Conservation (phyloP, 1,140 invertebrate genomes). For the Pogonognathellus flavescens region DNA sequence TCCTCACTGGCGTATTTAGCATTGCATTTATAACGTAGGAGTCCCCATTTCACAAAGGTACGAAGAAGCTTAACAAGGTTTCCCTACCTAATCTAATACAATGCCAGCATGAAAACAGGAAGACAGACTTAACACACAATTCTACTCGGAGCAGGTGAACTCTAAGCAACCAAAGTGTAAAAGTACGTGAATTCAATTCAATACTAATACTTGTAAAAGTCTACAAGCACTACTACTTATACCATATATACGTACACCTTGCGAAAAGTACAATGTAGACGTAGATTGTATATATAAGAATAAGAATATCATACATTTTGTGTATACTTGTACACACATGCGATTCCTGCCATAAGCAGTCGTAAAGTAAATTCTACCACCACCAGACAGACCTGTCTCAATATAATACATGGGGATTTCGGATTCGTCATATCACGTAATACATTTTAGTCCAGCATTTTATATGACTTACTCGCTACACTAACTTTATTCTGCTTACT, state of each 20-base stretch:
- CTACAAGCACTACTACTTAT: too few species aligned
- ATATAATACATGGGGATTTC: neutral
- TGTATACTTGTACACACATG: too few species aligned
- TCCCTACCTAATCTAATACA: constrained; percentile 26
- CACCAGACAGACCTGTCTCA: neutral
- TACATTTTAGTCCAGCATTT: neutral
- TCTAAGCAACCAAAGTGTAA: constrained; percentile 14
- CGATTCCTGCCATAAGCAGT: neutral
- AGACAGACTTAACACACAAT: neutral
- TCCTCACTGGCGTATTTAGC: neutral
- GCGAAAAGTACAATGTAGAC: too few species aligned
- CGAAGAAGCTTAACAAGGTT: neutral
- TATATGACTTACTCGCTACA: neutral
- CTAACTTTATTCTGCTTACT: neutral
- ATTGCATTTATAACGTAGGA: neutral
- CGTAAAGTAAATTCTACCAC: neutral
- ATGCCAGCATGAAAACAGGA: constrained; percentile 43
- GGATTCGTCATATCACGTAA: constrained; percentile 12
- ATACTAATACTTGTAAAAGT: neutral
- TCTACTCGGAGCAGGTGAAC: neutral
- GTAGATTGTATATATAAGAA: too few species aligned
- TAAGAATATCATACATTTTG: too few species aligned
- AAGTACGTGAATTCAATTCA: constrained; percentile 5
- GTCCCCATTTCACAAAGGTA: neutral
- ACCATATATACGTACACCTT: too few species aligned